Conservation (phyloP, 2,113 vertebrate species). For the Paraplagusia blochii region DNA sequence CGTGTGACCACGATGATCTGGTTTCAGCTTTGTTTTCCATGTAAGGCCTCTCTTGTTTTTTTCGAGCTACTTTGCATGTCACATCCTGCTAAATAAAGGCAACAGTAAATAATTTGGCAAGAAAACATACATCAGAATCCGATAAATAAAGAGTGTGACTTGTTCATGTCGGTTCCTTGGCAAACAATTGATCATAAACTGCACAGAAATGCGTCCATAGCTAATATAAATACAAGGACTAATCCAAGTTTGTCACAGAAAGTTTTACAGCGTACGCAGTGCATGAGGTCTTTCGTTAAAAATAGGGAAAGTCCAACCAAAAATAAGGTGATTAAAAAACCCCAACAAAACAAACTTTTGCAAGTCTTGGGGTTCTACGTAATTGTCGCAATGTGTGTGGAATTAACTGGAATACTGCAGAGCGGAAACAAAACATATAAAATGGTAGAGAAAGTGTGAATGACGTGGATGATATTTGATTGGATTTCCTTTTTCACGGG, state of each 20-base stretch:
- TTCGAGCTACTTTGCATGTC: constrained; percentile 11
- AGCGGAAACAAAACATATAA: too few species aligned
- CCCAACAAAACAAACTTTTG: neutral
- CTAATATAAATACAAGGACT: neutral
- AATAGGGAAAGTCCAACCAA: neutral
- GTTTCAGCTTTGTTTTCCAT: constrained; percentile 29
- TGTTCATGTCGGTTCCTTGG: neutral
- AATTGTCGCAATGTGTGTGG: neutral
- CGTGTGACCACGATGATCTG: constrained; percentile 14
- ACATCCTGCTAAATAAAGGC: constrained; percentile 22
- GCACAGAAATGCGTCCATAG: neutral
- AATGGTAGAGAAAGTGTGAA: too few species aligned
- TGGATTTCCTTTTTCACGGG: too few species aligned
- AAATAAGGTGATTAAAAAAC: neutral
- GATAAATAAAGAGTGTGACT: neutral
- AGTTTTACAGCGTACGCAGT: neutral
- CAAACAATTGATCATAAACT: neutral
- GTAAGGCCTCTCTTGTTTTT: constrained; percentile 13
- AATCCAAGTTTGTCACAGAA: neutral
- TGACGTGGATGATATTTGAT: too few species aligned
- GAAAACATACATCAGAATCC: neutral
- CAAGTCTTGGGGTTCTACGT: too few species aligned
- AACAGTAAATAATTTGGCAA: neutral
- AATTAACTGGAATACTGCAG: neutral
- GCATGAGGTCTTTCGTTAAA: neutral